These are phyloP conservation scores for Nyctereutes procyonoides DNA, from an alignment of 2,113 vertebrate genomes.

Conservation along the genomic window DNA sequence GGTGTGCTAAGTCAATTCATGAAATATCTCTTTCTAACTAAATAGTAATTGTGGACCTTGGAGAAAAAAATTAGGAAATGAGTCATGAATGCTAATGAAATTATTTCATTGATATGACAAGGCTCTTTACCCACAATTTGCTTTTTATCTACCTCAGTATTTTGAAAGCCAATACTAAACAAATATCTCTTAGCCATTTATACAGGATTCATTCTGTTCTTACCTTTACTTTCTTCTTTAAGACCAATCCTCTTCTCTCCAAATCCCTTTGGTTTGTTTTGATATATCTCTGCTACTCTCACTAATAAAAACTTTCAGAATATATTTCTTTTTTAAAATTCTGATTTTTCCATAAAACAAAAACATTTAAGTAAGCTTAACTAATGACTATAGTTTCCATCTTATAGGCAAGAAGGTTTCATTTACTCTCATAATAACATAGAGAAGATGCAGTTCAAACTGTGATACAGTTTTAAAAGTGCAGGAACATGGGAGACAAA, in stretches of 20 bases:
- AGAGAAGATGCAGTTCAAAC: conserved; percentile 32
- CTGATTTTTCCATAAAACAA: not conserved
- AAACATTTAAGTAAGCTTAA: not conserved
- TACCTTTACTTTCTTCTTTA: conserved; percentile 58
- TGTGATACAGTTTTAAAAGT: not conserved
- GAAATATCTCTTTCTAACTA: conserved; percentile 9
- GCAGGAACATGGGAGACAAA: conserved; percentile 26
- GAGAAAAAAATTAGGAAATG: conserved; percentile 29
- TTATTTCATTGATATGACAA: conserved; percentile 47
- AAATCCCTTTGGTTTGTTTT: conserved; percentile 55
- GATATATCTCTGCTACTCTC: not conserved
- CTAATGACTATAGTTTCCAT: not conserved
- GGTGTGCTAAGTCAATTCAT: not conserved
- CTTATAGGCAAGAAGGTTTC: not conserved
- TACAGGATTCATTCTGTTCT: conserved; percentile 9
- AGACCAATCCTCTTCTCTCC: not conserved
- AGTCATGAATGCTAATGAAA: not conserved
- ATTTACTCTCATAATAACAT: not conserved
- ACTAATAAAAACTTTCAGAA: conserved; percentile 50
- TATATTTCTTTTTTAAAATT: conserved; percentile 44
- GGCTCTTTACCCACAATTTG: not conserved
- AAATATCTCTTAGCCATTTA: conserved; percentile 7
- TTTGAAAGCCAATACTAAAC: conserved; percentile 63
- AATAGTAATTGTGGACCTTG: conserved; percentile 9
- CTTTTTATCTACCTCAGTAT: conserved; percentile 27